Conservation (phyloP, 2,888 invertebrate species). For the Andrena camellia region DNA sequence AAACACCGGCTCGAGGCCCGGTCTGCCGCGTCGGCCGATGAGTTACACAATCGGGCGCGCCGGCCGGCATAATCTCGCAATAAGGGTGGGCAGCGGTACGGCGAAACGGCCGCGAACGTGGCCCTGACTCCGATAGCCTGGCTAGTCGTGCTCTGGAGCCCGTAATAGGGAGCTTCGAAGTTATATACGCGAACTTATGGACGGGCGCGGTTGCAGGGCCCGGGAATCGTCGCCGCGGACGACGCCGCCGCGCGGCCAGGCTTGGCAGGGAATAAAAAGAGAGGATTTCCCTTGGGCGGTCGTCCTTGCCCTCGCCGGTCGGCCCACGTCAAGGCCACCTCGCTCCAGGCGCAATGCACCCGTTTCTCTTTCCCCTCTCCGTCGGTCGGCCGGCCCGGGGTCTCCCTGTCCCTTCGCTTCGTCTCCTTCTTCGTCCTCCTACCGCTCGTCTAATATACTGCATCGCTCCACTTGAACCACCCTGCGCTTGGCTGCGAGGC, state of each 20-base stretch:
- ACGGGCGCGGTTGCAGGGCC: constrained; percentile 69
- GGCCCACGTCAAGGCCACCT: constrained; percentile 83
- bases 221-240: constrained; percentile 62
- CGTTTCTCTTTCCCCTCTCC: constrained; percentile 62
- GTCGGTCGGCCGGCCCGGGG: not conserved
- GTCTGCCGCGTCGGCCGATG: not conserved
- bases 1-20: too few relatives aligned
- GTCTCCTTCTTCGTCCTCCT: constrained; percentile 36
- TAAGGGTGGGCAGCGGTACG: constrained; percentile 11
- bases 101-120: constrained; percentile 32
- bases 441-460: constrained; percentile 70
- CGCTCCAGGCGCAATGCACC: constrained; percentile 83
- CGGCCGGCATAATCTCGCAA: constrained; percentile 34
- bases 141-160: constrained; percentile 26
- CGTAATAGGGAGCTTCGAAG: constrained; percentile 55
- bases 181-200: constrained; percentile 61
- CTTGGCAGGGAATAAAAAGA: constrained; percentile 71
- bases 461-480: constrained; percentile 73
- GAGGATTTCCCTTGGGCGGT: constrained; percentile 79
- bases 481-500: constrained; percentile 45
- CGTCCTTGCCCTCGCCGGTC: constrained; percentile 84
- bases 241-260: constrained; percentile 64
- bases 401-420: constrained; percentile 4
- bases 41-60: constrained; percentile 39
- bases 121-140: constrained; percentile 14